Conservation (phyloP, 1,140 invertebrate genomes). For the Thrips palmi region DNA sequence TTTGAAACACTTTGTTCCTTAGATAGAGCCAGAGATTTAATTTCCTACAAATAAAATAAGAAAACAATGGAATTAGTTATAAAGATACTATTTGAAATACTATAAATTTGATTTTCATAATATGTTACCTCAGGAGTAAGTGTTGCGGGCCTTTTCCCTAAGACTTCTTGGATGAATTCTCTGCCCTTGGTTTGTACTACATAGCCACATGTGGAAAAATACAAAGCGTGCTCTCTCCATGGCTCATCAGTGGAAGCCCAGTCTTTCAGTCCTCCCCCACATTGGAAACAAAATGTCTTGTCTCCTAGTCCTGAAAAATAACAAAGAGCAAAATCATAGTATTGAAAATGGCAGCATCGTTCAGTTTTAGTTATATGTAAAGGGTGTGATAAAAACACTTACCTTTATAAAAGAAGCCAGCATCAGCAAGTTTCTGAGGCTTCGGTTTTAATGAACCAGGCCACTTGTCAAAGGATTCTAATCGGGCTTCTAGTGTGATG, state of each 20-base stretch:
- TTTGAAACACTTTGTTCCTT: too few species aligned
- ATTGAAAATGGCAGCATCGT: too few species aligned
- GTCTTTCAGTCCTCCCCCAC: slow-evolving; percentile 67
- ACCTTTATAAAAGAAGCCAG: slow-evolving; percentile 83
- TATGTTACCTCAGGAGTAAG: slow-evolving; percentile 14
- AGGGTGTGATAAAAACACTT: slow-evolving; percentile 8
- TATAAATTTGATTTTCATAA: background rate
- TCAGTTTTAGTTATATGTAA: too few species aligned
- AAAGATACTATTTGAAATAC: background rate
- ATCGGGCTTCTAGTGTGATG: slow-evolving; percentile 39
- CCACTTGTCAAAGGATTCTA: slow-evolving; percentile 54
- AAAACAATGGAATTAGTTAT: background rate
- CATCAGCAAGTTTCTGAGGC: slow-evolving; percentile 56
- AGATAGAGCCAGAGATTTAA: background rate
- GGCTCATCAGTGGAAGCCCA: slow-evolving; percentile 74
- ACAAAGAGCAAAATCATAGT: background rate
- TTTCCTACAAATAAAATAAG: slow-evolving; percentile 1
- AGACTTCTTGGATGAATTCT: slow-evolving; percentile 37
- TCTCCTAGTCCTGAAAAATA: slow-evolving; percentile 37
- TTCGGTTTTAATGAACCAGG: slow-evolving; percentile 53
- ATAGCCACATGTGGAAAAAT: slow-evolving; percentile 62
- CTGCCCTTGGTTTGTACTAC: slow-evolving; percentile 54
- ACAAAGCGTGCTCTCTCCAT: slow-evolving; percentile 73
- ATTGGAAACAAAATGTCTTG: slow-evolving; percentile 70
- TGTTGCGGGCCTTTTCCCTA: slow-evolving; percentile 22